These are phyloP conservation scores for Enteromius treurensis DNA, from an alignment of 2,797 vertebrate species.

Conservation along the genomic window DNA sequence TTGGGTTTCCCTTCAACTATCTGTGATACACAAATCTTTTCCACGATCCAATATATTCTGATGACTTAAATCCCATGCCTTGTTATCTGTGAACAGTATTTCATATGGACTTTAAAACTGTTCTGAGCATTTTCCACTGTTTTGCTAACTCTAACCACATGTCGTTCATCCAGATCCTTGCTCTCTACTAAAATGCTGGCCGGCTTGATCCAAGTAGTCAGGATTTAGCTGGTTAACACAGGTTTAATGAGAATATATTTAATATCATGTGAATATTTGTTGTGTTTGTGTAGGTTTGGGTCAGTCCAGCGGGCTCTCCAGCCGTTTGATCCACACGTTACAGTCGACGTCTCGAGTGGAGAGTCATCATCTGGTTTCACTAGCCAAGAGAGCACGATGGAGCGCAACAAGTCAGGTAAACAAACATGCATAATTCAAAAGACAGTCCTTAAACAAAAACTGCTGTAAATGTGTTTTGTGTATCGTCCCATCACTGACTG, in stretches of 20 bases:
- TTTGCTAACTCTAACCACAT: not conserved
- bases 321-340: slow-evolving; percentile 80
- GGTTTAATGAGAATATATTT: not conserved
- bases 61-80: not conserved
- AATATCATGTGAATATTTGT: not conserved
- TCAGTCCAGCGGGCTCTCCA: slow-evolving; percentile 77
- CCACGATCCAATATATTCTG: not conserved
- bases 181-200: no score
- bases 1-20: not conserved
- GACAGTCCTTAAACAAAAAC: slow-evolving; percentile 6
- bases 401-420: slow-evolving; percentile 87
- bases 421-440: not conserved
- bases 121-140: not conserved
- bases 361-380: slow-evolving; percentile 88
- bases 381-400: slow-evolving; percentile 90
- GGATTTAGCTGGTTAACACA: not conserved
- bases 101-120: not conserved
- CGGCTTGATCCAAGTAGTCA: no score
- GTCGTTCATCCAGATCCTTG: not conserved
- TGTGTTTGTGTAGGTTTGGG: slow-evolving; percentile 72
- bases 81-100: slow-evolving; percentile 2
- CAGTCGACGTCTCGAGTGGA: slow-evolving; percentile 83
- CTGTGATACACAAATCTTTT: not conserved
- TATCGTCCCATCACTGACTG: slow-evolving; percentile 2
- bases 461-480: not conserved